Evolutionary conservation across 2,113 vertebrate species (phyloP).

Genomic region (Vimba vimba): DNA sequence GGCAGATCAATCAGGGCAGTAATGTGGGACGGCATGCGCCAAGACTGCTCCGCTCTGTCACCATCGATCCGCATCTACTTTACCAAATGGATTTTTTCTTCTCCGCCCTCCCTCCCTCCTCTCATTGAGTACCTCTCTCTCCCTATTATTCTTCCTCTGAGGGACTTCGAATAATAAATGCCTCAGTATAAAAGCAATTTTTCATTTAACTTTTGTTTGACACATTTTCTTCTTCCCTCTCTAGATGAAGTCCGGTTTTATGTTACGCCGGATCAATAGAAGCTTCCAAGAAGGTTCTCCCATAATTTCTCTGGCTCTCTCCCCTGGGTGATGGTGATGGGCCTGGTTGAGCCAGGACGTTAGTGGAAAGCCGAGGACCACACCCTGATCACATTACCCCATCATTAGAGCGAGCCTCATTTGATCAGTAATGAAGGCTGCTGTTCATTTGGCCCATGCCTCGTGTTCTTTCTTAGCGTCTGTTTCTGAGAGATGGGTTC

Average conservation of each 20-base stretch:
- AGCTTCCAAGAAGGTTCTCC: constrained; percentile 57
- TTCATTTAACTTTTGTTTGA: constrained; percentile 75
- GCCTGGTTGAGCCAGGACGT: neutral
- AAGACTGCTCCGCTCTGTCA: constrained; percentile 72
- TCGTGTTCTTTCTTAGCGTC: constrained; percentile 24
- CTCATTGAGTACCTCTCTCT: constrained; percentile 65
- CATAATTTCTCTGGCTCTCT: constrained; percentile 20
- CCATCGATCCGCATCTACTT: constrained; percentile 82
- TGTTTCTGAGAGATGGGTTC: constrained; percentile 35
- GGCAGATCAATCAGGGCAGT: constrained; percentile 78
- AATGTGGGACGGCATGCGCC: constrained; percentile 74
- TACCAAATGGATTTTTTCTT: constrained; percentile 77
- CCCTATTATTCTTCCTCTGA: constrained; percentile 63
- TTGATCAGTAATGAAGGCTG: constrained; percentile 38
- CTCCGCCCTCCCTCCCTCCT: constrained; percentile 63
- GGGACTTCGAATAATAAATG: constrained; percentile 76
- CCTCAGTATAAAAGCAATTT: constrained; percentile 76
- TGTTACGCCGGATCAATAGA: constrained; percentile 64
- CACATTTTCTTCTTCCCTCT: constrained; percentile 57
- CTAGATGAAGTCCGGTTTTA: constrained; percentile 62
- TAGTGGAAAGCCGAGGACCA: constrained; percentile 36
- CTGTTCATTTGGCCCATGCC: constrained; percentile 45
- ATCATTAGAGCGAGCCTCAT: constrained; percentile 50
- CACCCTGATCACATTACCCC: constrained; percentile 50
- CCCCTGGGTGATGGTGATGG: constrained; percentile 17